phyloP scores from a whole-genome alignment of 2,888 invertebrate genomes.

The Cheilosia pagana region DNA sequence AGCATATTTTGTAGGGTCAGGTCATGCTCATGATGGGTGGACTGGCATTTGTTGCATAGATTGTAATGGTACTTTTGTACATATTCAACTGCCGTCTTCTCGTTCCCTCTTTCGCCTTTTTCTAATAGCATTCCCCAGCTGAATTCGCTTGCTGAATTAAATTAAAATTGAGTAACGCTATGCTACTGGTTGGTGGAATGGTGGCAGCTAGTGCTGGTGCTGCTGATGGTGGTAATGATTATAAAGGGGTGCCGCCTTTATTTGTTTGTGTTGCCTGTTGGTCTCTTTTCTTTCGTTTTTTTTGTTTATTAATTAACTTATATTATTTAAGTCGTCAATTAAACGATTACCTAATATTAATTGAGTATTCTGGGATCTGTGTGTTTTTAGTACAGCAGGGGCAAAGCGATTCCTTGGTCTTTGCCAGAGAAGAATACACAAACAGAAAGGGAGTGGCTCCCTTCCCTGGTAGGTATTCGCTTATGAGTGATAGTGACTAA shows the following conservation, averaged over 20 bases:
- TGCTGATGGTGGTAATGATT: conserved; percentile 15
- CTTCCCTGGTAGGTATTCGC: background rate
- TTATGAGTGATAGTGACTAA: background rate
- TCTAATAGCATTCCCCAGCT: conserved; percentile 17
- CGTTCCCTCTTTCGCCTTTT: conserved; percentile 14
- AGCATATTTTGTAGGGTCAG: conserved; percentile 29
- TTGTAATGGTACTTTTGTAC: background rate
- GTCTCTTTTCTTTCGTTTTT: background rate
- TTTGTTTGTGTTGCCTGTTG: conserved; percentile 10
- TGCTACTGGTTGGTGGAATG: background rate
- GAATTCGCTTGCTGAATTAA: conserved; percentile 39
- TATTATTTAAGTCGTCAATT: conserved; percentile 5
- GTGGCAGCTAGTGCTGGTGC: too few relatives aligned
- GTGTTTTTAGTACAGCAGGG: background rate
- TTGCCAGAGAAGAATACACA: background rate
- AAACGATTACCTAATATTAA: conserved; percentile 10
- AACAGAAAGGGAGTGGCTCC: conserved; percentile 49
- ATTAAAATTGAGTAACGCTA: conserved; percentile 27
- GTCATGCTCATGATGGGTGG: conserved; percentile 29
- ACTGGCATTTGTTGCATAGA: background rate
- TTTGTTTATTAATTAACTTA: conserved; percentile 7
- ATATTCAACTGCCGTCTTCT: background rate
- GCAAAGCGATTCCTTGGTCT: background rate
- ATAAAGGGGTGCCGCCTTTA: conserved; percentile 40
- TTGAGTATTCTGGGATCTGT: conserved; percentile 4